Conservation (phyloP, 2,888 invertebrate genomes). For the Diplolepis rosae region DNA sequence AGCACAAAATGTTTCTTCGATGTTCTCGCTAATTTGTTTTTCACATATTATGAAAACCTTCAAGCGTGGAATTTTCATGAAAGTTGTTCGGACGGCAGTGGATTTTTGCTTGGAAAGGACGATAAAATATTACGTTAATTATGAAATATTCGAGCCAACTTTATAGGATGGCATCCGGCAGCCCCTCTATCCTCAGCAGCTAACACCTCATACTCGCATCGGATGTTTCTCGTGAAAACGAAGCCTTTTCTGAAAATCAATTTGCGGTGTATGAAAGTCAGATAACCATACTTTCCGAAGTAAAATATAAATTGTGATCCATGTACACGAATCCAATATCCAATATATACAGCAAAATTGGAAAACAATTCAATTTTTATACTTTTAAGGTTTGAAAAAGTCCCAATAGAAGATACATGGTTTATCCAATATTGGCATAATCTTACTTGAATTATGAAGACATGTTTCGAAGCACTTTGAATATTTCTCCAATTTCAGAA, state of each 20-base stretch:
- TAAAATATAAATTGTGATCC: too few species aligned
- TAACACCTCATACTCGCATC: conserved; percentile 5
- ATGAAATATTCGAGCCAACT: conserved; percentile 41
- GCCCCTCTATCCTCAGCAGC: not conserved
- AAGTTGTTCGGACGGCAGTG: conserved; percentile 32
- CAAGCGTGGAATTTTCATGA: conserved; percentile 33
- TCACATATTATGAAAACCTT: conserved; percentile 26
- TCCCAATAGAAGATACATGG: too few species aligned
- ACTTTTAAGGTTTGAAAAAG: too few species aligned
- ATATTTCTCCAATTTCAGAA: not conserved
- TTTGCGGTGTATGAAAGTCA: too few species aligned
- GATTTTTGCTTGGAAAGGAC: conserved; percentile 25
- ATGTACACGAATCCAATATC: too few species aligned
- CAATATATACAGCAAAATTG: too few species aligned
- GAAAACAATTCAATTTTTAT: too few species aligned
- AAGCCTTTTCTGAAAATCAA: conserved; percentile 1
- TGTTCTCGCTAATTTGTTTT: conserved; percentile 25
- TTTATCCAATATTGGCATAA: too few species aligned
- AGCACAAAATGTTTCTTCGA: not conserved
- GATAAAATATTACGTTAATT: conserved; percentile 47
- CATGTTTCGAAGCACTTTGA: too few species aligned
- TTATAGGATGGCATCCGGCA: conserved; percentile 20
- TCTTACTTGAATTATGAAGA: too few species aligned
- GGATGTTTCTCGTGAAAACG: not conserved
- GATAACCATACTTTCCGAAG: too few species aligned